Evolutionary conservation across 2,888 invertebrate species (phyloP), one percentile per base, ranked within the genome.

Genomic region (Chymomyza fuscimana): DNA sequence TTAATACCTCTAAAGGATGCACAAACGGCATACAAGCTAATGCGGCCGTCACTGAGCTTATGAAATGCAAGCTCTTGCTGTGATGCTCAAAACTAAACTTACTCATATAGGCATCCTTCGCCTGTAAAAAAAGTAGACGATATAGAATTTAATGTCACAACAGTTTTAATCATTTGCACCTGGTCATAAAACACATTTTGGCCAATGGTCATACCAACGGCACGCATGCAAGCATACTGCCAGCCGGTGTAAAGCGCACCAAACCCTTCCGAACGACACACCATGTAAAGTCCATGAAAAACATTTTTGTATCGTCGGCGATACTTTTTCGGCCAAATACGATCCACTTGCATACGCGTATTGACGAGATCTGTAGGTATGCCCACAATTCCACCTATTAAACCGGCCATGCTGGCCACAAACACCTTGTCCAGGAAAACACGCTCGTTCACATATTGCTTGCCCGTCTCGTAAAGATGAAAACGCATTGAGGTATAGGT

Each of bases 1-100:
- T 81, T 3, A 81, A 59, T 0, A 80, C 76, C 51, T 81, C 81
- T 7, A 81, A 69, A 1, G 81, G 81, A 12, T 81, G 80, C 0
- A 52, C 36, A 7, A 66, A 16, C 1, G 66, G 66, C 12, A 60
- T n/a, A 61, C 60, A 60, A 7, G 36, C 32, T 5, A 66, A 16
- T 2, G 60, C 66, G 0, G 66, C 66, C n/a, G 61, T 61, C 5
- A 61, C 51, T 10, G 66, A 60, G 10, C 66, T 66, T 7, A 29
- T 9, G 4, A 66, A 50, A 36, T 66, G 66, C 12, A 66, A 51
- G 12, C 16, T 5, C 22, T 52, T 32, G 22, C 50, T 22, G 10
- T 22, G 5, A 16, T 40, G 6, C 16, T 5, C 25, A 29, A 58
- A 25, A 15, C 25, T 2, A 29, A 58, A 58, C 29, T 22, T 58